phyloP scores from a whole-genome alignment of 2,888 invertebrate species.

The Synergus gifuensis region DNA sequence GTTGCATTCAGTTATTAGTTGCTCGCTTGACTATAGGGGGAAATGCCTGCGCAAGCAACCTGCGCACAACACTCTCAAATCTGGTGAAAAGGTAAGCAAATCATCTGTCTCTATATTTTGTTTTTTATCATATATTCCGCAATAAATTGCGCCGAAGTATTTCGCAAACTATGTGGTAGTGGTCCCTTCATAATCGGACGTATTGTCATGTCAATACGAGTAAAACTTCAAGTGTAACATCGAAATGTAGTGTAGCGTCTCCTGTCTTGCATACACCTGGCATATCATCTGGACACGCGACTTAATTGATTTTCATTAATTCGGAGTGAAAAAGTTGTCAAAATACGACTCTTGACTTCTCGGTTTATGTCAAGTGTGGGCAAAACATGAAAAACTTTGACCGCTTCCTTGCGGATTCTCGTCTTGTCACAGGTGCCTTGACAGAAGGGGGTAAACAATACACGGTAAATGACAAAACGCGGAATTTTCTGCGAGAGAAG shows the following conservation, averaged over 20 bases:
- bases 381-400: constrained; percentile 56
- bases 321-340: background rate
- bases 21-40: constrained; percentile 47
- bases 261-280: constrained; percentile 45
- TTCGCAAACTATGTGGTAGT: constrained; percentile 31
- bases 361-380: constrained; percentile 59
- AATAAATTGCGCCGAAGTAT: constrained; percentile 3
- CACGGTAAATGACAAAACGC: background rate
- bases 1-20: constrained; percentile 51
- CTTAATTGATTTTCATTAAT: background rate
- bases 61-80: constrained; percentile 78
- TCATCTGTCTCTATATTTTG: constrained; percentile 63
- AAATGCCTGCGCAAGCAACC: constrained; percentile 47
- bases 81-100: constrained; percentile 79
- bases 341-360: background rate
- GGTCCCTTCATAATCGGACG: constrained; percentile 42
- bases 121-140: constrained; percentile 50
- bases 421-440: background rate
- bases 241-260: constrained; percentile 50
- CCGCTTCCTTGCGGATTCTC: constrained; percentile 42
- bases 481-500: constrained; percentile 4
- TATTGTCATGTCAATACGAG: constrained; percentile 64
- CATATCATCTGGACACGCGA: too few relatives aligned
- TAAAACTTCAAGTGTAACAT: constrained; percentile 47
- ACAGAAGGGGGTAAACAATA: background rate